Evolutionary conservation across 2,797 vertebrate genomes (phyloP), one percentile per base, ranked within the genome.

Genomic region (Taenioides sp.): DNA sequence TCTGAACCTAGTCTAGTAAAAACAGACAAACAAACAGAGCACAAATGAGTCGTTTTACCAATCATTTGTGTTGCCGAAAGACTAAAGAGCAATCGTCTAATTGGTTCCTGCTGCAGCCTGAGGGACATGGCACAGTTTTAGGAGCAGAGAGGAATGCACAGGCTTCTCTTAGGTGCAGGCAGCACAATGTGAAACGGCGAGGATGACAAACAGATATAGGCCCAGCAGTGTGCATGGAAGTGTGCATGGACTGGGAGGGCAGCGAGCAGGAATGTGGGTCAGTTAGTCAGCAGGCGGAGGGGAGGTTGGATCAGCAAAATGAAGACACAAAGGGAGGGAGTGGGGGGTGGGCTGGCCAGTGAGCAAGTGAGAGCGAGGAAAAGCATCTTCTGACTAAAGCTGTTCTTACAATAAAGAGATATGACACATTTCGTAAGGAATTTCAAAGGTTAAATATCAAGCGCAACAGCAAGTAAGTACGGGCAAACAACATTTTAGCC

Each of bases 221-320:
- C 31, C 70, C 57, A 18, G n/a, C 60, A 10, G n/a, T 18, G 76
- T 72, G 72, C 74, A 76, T 37, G 34, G 34, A 37, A 37, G 34
- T 37, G 34, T 37, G 34, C 34, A 43, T 61, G 72, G 58, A 59
- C 65, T 65, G 60, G 71, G 57, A 80, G 84, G 82, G 80, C 80
- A 84, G 69, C 65, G 37, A 55, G 52, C n/a, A 85, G 75, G 86
- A 90, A 93, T 91, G 86, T 92, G 89, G 89, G 92, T 91, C 92
- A 91, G 86, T 91, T 90, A 90, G 86, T 92, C 91, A 93, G 89
- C 89, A 91, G 90, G 86, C 81, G 40, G 80, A 66, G 87, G 86
- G 86, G 91, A 86, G 84, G 86, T 84, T 88, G 88, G 85, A 90
- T 90, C 90, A 91, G 90, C 88, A 86, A 83, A 88, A 91, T 82